Base-by-base conservation (phyloP, 2,113 vertebrate species). In the Gracilinanus agilis region DNA sequence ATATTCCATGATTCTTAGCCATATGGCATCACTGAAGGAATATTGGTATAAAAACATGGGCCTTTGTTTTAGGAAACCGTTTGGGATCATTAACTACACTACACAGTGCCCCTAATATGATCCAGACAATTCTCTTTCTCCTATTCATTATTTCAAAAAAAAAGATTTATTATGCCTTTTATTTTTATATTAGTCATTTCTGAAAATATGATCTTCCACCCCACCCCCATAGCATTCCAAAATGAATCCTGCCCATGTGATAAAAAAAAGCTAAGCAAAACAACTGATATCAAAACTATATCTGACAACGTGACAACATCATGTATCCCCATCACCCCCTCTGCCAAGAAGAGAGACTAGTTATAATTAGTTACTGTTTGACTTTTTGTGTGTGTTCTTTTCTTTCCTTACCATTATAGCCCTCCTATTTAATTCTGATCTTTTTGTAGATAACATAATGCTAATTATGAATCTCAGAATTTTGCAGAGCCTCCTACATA, bases 81-180 rank as follows among this genome's bases (percentile, higher is more conserved):
- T 75, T 75, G 34, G 34, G 67, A 75, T 40, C 34, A 75, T 75
- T 75, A 75, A 21, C 34, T 21, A 21, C 34, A 40, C 16, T n/a
- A 75, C 34, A 40, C 16, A 75, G 67, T 75, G 16, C 13, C 19
- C n/a, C 34, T 75, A 40, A 75, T 75, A 75, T n/a, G 16, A 75
- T 75, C 67, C 67, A 75, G 67, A 75, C 67, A 75, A 75, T 75
- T 75, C 67, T 67, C 25, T 75, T 75, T 75, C 67, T 75, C 67
- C 16, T 40, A 21, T 8, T 75, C 67, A 6, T n/a, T n/a, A 19
- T 6, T 75, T 67, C 11, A 19, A 40, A 58, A 58, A 58, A 61
- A 75, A 40, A 40, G 67, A 75, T 40, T 75, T 40, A 75, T n/a
- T n/a, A 75, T 75, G 34, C 67, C 13, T 75, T 75, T 75, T 61